Conservation (phyloP, 2,113 vertebrate genomes). For the Excalfactoria chinensis region DNA sequence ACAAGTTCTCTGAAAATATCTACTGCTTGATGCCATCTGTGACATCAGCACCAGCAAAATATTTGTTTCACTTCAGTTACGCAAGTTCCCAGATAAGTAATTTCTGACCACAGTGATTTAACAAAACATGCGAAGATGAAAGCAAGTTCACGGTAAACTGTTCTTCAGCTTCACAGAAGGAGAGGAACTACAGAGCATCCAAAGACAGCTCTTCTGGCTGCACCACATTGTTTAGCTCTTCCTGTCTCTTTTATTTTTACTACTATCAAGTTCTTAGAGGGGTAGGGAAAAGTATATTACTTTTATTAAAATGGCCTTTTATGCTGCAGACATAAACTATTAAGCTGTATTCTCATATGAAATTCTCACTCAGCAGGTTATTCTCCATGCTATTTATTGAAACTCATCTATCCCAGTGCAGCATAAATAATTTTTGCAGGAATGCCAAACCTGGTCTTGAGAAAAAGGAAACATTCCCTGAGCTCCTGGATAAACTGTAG, state of each 20-base stretch:
- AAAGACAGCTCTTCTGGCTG: not conserved
- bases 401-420: not conserved
- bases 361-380: not conserved
- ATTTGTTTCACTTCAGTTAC: not conserved
- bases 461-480: not conserved
- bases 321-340: not conserved
- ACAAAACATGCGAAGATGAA: not conserved
- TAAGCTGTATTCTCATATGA: not conserved
- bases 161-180: not conserved
- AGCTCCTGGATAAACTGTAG: not conserved
- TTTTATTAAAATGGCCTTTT: not conserved
- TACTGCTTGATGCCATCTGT: not conserved
- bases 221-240: not conserved
- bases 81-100: not conserved
- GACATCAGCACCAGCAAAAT: not conserved
- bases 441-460: not conserved
- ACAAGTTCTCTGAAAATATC: not conserved
- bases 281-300: not conserved
- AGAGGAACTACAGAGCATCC: not conserved
- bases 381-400: not conserved
- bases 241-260: not conserved
- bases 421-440: not conserved
- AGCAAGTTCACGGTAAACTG: not conserved
- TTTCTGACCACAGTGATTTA: not conserved
- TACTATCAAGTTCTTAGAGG: not conserved